A percentile compares a stretch with the other conserved stretches of the same genome.
These are phyloP conservation scores for Tridacna gigas DNA, from an alignment of 2,888 invertebrate species.

Conservation along the genomic window DNA sequence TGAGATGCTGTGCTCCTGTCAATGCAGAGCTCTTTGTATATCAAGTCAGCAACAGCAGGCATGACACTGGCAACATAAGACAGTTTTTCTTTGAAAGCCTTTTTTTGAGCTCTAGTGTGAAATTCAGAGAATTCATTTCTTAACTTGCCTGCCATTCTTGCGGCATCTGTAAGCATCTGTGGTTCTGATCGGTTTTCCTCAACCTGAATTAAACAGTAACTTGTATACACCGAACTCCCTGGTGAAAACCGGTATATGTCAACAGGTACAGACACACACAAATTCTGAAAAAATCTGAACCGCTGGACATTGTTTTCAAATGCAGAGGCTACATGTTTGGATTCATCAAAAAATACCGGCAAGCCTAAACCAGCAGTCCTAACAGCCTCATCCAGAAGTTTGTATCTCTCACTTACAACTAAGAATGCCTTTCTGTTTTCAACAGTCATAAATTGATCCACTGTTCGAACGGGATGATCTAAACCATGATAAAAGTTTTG, in stretches of 20 bases:
- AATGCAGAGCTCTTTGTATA: constrained; percentile 46
- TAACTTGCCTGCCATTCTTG: constrained; percentile 21
- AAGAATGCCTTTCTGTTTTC: neutral
- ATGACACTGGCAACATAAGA: constrained; percentile 39
- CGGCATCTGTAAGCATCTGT: constrained; percentile 30
- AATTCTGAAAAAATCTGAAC: constrained; percentile 37
- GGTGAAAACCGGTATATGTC: constrained; percentile 50
- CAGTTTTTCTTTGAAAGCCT: constrained; percentile 38
- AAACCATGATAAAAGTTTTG: too few relatives aligned
- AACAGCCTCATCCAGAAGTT: constrained; percentile 31
- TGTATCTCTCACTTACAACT: neutral
- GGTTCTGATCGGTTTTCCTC: constrained; percentile 28
- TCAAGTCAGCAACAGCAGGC: constrained; percentile 42
- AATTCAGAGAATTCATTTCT: constrained; percentile 42
- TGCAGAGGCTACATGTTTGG: constrained; percentile 23
- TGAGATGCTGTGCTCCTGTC: constrained; percentile 43
- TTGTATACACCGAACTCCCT: constrained; percentile 37
- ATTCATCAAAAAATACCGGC: constrained; percentile 55
- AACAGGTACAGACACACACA: constrained; percentile 40
- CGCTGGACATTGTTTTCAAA: constrained; percentile 41
- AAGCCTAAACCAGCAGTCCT: constrained; percentile 13
- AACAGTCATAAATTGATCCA: neutral
- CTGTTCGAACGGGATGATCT: too few relatives aligned
- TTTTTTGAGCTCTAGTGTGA: constrained; percentile 44
- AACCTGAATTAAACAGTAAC: constrained; percentile 29